Evolutionary conservation across 2,888 invertebrate genomes (phyloP).

Genomic region (Caenorhabditis panamensis): DNA sequence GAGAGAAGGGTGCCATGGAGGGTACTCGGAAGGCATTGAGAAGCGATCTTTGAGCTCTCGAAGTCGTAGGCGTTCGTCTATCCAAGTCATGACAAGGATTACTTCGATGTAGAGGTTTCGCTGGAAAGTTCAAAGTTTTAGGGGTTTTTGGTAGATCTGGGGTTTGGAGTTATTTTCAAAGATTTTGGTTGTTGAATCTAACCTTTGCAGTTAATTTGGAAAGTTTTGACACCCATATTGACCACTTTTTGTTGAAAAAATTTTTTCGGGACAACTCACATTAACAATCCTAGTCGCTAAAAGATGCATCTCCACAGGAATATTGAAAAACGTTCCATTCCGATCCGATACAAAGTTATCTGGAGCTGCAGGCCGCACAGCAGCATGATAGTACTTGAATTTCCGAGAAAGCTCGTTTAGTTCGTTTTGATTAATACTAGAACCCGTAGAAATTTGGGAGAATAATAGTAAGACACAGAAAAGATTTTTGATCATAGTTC

Average conservation of each 20-base stretch:
- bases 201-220: background rate
- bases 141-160: background rate
- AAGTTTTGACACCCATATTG: background rate
- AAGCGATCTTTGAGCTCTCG: slow-evolving; percentile 77
- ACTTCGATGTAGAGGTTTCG: slow-evolving; percentile 70
- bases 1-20: slow-evolving; percentile 64
- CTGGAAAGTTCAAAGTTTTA: slow-evolving; percentile 49
- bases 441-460: background rate
- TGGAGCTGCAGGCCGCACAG: slow-evolving; percentile 74
- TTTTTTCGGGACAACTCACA: too few relatives aligned
- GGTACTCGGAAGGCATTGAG: slow-evolving; percentile 65
- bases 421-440: slow-evolving; percentile 73
- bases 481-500: background rate
- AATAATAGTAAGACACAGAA: background rate
- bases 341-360: slow-evolving; percentile 66
- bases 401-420: slow-evolving; percentile 77
- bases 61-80: slow-evolving; percentile 77
- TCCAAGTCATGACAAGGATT: slow-evolving; percentile 70
- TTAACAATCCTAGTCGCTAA: slow-evolving; percentile 53
- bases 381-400: slow-evolving; percentile 78
- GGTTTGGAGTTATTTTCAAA: background rate
- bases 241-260: background rate
- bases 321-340: slow-evolving; percentile 72
- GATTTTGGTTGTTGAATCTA: background rate
- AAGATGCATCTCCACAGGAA: slow-evolving; percentile 64